Base-by-base conservation (phyloP, 2,888 invertebrate species). In the Odontocolon sp. region DNA sequence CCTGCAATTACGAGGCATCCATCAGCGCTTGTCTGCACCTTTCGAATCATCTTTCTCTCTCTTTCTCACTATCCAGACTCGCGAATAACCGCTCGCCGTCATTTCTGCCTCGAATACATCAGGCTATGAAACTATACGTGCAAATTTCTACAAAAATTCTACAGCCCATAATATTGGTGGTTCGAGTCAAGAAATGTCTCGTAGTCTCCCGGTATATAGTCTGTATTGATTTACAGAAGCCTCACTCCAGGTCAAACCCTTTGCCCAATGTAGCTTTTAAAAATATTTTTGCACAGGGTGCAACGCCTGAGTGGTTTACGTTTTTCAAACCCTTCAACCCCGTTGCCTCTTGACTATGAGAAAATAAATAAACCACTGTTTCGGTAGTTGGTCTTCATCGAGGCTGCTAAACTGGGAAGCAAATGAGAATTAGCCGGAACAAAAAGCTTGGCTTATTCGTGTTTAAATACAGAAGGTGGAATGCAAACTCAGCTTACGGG, bases 391-490 rank as follows among this genome's bases (percentile, higher is more conserved):
- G 63, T 64, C 31, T 26, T 18, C 61, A 71, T 57, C 63, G 67
- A 71, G 68, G 77, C 77, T 72, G 72, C 18, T 77, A 68, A 72
- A 77, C 63, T 31, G 72, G 50, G 74, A 57, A 71, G 72, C 77
- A 69, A 85, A 77, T 45, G 26, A 79, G 85, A 87, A 87, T 87
- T 87, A 86, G 85, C 81, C 77, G 81, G 81, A 86, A 85, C 85
- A 83, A 83, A 77, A 68, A 76, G 76, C 77, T 73, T 81, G 38
- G 21, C 52, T 73, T 59, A 21, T 52, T 81, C 74, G 83, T 78
- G 71, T 50, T 80, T 69, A 84, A 85, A 84, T 78, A 79, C 66
- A 75, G 71, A 54, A 76, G 81, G 73, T 71, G 61, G 67, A 63
- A 75, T 80, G 77, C 78, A 81, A 81, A 80, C 79, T 67, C 26